Conservation (phyloP, 2,113 vertebrate species). For the Ellobius talpinus region DNA sequence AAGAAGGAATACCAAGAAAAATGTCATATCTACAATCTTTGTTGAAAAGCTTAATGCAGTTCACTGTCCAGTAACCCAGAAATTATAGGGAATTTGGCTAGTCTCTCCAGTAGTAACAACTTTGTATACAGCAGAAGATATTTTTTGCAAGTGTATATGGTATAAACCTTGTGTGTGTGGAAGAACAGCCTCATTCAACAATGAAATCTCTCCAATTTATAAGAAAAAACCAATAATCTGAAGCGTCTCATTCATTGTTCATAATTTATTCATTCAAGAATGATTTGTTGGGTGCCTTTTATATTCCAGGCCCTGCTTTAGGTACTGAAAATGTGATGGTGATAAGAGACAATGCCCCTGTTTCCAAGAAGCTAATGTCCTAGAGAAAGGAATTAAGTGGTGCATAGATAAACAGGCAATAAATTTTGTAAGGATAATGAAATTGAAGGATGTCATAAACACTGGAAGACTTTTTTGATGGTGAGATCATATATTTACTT, state of each 20-base stretch:
- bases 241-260: neutral
- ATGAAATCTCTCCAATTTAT: constrained; percentile 35
- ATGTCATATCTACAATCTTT: neutral
- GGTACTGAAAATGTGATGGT: constrained; percentile 7
- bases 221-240: neutral
- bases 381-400: neutral
- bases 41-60: neutral
- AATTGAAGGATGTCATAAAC: neutral
- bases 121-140: constrained; percentile 26
- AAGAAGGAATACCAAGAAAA: constrained; percentile 2
- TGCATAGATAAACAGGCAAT: neutral
- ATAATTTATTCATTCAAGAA: constrained; percentile 36
- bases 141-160: constrained; percentile 26
- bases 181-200: constrained; percentile 19
- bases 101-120: constrained; percentile 6
- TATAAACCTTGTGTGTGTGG: neutral
- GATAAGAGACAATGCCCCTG: neutral
- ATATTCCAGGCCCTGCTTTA: neutral
- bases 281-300: constrained; percentile 13
- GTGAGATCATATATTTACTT: neutral
- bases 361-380: neutral
- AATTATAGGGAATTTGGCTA: neutral
- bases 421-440: neutral
- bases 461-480: neutral
- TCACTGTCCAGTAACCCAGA: constrained; percentile 22